Base-by-base conservation (phyloP, 2,113 vertebrate genomes). In the Neogale vison region DNA sequence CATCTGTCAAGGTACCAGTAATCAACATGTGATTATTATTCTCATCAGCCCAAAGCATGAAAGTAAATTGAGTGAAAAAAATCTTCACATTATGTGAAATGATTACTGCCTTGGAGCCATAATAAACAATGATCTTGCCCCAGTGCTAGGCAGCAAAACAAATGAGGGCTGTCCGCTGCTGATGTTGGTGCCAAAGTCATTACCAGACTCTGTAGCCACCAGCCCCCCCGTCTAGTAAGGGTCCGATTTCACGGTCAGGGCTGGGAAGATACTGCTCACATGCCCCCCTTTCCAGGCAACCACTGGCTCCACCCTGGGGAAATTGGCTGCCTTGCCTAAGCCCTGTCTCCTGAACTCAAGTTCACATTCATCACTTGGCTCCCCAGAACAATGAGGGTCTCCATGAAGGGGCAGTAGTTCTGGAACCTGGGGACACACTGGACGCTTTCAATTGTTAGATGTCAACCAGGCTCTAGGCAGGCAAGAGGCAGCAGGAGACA, bases 11-110 rank as follows among this genome's bases (percentile, higher is more conserved):
- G 96, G 98, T 98, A 97, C 81, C 97, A 97, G 96, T 98, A 98
- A 98, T 98, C 97, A 97, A 98, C 98, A 94, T 93, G 93, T 97
- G 95, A 98, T 98, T 96, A 99, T 99, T 98, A 98, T 99, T 98
- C 97, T 98, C 98, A 98, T 98, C 98, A 98, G 97, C 99, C 98
- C 98, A 97, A 98, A 99, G 98, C 98, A 96, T 97, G 95, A 98
- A 98, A 98, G 97, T 98, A 99, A 85, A 99, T 98, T 99, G 98
- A 98, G 98, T 98, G 98, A 98, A 99, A 98, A 98, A 99, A 98
- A 97, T 97, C 87, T 83, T 98, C 97, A 15, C 96, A 96, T 99
- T 99, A 98, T 97, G 96, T 98, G 98, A 99, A 99, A 98, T 98
- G 96, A 99, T 99, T 98, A 95, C 98, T 98, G 99, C 98, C 98